Evolutionary conservation across 2,888 invertebrate species (phyloP), one percentile per base, ranked within the genome.

Genomic region (Himalopsyche kuldschensis): DNA sequence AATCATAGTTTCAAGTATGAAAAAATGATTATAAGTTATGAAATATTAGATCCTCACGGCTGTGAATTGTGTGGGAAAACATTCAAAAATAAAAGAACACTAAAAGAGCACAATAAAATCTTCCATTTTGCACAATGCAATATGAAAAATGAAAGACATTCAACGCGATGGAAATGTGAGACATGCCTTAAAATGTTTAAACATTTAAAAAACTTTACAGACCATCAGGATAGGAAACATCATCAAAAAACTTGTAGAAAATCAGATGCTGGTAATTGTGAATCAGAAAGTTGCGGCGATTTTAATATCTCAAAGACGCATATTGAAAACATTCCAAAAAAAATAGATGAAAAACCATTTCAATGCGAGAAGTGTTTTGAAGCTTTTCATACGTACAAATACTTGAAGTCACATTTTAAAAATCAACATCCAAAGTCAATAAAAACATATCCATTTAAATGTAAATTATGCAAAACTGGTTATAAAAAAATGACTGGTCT

Each of bases 391-490:
- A 17, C 41, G 2, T 41, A 35, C n/a, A 76, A 76, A 76, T 32
- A 1, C 1, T 20, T 76, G 35, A 76, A 27, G 24, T 35, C 35
- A 11, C 76, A 76, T 32, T 69, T 75, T n/a, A 31, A 75, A 80
- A 27, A 20, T 8, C 20, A 80, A 20, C 31, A 79, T 11, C 31
- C 41, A 10, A 69, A 69, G 20, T 30, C 69, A 3, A 69, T 11
- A 69, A 41, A 17, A 10, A 80, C 63, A 47, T 69, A 32, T 32
- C 32, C 69, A 69, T 32, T 69, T 27, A 79, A 55, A 80, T 80
- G 80, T 69, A 69, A 80, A 17, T 4, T 69, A 17, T 80, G 80
- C 75, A 80, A 80, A 55, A 35, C 15, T 6, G 75, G 41, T 32
- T 80, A n/a, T 30, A 69, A 32, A 69, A 35, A 47, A 35, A n/a